Evolutionary conservation across 2,888 invertebrate species (phyloP), one percentile per base, ranked within the genome.

Genomic region (Heliconius aoede): DNA sequence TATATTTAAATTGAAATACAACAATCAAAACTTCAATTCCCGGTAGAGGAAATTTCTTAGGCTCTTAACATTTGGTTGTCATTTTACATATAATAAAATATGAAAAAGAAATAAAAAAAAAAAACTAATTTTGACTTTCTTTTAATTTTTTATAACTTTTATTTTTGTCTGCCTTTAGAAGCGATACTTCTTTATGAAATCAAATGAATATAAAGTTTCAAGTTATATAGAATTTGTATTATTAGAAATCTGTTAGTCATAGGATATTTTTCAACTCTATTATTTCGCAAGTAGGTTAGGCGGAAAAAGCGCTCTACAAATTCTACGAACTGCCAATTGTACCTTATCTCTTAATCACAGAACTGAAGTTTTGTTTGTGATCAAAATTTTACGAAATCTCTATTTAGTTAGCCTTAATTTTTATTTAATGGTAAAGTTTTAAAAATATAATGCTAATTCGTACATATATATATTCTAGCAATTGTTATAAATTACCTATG

Each of bases 281-380:
- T 21, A 60, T 72, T 18, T 36, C 36, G 13, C 60, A 72, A 61
- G 24, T 72, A 55, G 55, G 51, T 61, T 60, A 61, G 36, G 40
- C 61, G 72, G 36, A 60, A 72, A 72, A 72, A 60, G 32, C 72
- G 24, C 26, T 21, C 36, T 21, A 58, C 40, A 26, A 72, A 61
- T 72, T 72, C 60, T 61, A 8, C 11, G 32, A 60, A 72, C 36
- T 72, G 40, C 28, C 40, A 21, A 28, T 72, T 72, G 58, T 15
- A 40, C 36, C 8, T 72, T 72, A 72, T 60, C 72, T 60, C 32
- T 30, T 18, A 26, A 72, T 60, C 58, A 36, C 26, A 1, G 18
- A 32, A 21, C 26, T 11, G 21, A 28, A 36, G 40, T 60, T 72
- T 72, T 60, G 60, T 60, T 65, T 65, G 65, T 40, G 36, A 40